A percentile compares a stretch with the other conserved stretches of the same genome.
These are phyloP conservation scores for Polydrusus cervinus DNA, from an alignment of 2,888 invertebrate species.

Conservation along the genomic window DNA sequence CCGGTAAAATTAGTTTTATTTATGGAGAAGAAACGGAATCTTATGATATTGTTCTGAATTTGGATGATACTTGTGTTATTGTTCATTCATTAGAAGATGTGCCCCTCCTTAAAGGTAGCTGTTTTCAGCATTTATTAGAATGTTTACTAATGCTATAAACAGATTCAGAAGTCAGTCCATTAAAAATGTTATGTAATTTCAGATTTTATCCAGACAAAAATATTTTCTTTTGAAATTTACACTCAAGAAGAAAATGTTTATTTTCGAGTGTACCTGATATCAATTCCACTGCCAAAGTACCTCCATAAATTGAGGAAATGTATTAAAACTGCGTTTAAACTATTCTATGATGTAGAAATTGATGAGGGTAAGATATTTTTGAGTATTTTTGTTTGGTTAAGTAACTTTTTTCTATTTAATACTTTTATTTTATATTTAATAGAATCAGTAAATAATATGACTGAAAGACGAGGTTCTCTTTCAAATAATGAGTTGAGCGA, in stretches of 20 bases:
- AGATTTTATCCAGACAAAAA: conserved; percentile 63
- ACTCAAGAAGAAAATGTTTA: conserved; percentile 59
- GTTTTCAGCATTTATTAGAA: neutral
- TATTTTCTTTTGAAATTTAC: conserved; percentile 62
- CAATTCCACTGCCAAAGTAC: conserved; percentile 63
- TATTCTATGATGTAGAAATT: conserved; percentile 58
- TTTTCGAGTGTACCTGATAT: conserved; percentile 61
- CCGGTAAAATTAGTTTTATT: conserved; percentile 61
- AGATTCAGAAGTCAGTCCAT: no score
- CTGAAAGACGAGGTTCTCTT: conserved; percentile 23
- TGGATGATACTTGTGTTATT: conserved; percentile 59
- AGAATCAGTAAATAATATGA: neutral
- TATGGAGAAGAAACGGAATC: conserved; percentile 33
- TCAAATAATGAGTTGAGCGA: conserved; percentile 38
- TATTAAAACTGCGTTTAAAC: conserved; percentile 61
- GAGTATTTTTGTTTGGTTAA: no score
- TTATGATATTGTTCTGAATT: conserved; percentile 47
- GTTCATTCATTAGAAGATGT: conserved; percentile 57
- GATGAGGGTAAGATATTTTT: conserved; percentile 46
- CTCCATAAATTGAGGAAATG: conserved; percentile 59
- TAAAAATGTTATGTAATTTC: conserved; percentile 16
- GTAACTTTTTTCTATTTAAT: no score
- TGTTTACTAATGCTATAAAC: no score
- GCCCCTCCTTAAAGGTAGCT: conserved; percentile 43
- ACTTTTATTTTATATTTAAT: neutral